Evolutionary conservation across 2,888 invertebrate genomes (phyloP).

Genomic region (Orthosia incerta): DNA sequence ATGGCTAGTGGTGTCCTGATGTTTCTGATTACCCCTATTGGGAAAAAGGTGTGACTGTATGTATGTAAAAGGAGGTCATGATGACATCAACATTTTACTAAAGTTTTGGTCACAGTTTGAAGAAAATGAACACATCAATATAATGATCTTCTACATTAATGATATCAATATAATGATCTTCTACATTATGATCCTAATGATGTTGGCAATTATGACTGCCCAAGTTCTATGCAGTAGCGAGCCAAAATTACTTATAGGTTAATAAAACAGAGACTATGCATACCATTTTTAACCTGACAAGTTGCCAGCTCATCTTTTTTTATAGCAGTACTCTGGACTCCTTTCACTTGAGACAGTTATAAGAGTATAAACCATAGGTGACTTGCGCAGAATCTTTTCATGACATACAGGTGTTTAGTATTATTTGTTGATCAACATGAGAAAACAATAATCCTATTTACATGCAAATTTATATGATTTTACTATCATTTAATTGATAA

Average conservation of each 20-base stretch:
- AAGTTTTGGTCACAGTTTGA: not conserved
- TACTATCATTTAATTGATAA: not conserved
- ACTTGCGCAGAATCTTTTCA: not conserved
- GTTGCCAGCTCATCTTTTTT: conserved; percentile 57
- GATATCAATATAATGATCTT: not conserved
- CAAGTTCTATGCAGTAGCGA: not conserved
- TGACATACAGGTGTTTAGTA: not conserved
- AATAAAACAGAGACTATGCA: conserved; percentile 8
- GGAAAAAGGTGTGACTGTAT: too few species aligned
- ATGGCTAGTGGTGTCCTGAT: not conserved
- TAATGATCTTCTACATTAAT: not conserved
- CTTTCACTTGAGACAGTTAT: conserved; percentile 29
- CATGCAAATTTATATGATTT: not conserved
- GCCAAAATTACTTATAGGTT: not conserved
- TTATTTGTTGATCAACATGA: conserved; percentile 2
- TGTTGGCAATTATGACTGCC: not conserved
- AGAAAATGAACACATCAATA: not conserved
- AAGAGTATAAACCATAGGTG: not conserved
- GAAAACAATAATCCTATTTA: not conserved
- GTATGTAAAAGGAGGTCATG: not conserved
- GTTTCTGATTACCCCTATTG: not conserved
- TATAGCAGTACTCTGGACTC: conserved; percentile 15
- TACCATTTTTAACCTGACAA: conserved; percentile 20
- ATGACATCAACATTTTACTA: not conserved
- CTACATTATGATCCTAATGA: not conserved